Percentiles rank a stretch among this genome's conserved stretches.
phyloP scores from a whole-genome alignment of 2,113 vertebrate genomes.

The Uropsilus gracilis region DNA sequence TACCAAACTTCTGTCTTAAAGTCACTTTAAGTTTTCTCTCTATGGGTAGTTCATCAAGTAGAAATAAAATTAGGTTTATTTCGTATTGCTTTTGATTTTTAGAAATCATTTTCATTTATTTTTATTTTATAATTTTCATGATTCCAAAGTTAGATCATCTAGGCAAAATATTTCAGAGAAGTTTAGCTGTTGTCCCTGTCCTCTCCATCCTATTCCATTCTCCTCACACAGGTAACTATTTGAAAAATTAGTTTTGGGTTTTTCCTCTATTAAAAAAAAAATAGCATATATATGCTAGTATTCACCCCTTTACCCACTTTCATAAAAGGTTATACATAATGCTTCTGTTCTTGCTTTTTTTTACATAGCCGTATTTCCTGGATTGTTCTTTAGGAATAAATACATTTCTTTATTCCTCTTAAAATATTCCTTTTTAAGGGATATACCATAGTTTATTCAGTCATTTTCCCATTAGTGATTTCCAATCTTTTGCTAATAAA shows the following conservation, averaged over 20 bases:
- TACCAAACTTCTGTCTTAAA: not conserved
- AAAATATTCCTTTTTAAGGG: not conserved
- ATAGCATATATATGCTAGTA: no score
- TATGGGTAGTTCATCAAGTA: constrained; percentile 11
- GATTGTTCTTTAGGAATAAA: not conserved
- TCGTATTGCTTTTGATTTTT: no score
- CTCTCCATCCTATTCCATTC: no score
- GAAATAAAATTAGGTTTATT: no score
- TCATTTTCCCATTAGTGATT: not conserved
- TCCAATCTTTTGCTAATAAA: not conserved
- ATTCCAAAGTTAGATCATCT: not conserved
- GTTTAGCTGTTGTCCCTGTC: no score
- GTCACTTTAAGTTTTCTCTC: not conserved
- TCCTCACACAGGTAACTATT: no score
- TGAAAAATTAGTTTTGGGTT: no score
- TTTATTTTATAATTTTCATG: constrained; percentile 17
- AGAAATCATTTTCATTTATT: not conserved
- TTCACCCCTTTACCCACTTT: no score
- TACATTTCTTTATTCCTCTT: not conserved
- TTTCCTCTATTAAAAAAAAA: no score
- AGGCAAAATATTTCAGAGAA: not conserved
- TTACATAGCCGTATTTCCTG: not conserved
- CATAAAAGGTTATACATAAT: not conserved
- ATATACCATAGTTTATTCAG: not conserved
- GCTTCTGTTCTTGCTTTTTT: not conserved